Conservation (phyloP, 2,113 vertebrate genomes). For the Scalopus aquaticus region DNA sequence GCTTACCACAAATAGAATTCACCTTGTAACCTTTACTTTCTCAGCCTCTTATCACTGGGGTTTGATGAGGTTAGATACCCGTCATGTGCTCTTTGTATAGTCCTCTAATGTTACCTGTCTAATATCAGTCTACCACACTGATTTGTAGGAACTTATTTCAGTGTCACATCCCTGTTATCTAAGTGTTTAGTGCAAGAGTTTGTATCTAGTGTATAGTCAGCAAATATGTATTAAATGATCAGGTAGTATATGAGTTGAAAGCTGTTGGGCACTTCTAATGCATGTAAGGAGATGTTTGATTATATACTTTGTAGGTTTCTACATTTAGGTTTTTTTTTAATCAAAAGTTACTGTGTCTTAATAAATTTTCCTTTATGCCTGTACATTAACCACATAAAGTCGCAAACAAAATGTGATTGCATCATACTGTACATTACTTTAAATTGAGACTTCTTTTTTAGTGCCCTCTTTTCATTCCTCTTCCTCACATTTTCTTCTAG, state of each 20-base stretch:
- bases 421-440: background rate
- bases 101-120: background rate
- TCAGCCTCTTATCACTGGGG: background rate
- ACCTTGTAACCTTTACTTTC: background rate
- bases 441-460: background rate
- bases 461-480: background rate
- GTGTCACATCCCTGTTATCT: background rate
- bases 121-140: background rate
- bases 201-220: background rate
- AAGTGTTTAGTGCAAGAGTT: background rate
- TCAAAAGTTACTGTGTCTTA: background rate
- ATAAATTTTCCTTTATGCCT: background rate
- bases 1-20: background rate
- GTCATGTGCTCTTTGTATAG: background rate
- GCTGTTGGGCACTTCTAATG: background rate
- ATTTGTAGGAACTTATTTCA: background rate
- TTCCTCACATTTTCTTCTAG: background rate
- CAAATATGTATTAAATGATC: slow-evolving; percentile 14
- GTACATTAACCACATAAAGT: background rate
- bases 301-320: background rate
- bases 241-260: background rate
- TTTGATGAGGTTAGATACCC: background rate
- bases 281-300: background rate
- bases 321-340: background rate
- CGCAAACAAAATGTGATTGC: background rate